These are phyloP conservation scores for Isurus oxyrinchus DNA, from an alignment of 2,113 vertebrate species.

Conservation along the genomic window DNA sequence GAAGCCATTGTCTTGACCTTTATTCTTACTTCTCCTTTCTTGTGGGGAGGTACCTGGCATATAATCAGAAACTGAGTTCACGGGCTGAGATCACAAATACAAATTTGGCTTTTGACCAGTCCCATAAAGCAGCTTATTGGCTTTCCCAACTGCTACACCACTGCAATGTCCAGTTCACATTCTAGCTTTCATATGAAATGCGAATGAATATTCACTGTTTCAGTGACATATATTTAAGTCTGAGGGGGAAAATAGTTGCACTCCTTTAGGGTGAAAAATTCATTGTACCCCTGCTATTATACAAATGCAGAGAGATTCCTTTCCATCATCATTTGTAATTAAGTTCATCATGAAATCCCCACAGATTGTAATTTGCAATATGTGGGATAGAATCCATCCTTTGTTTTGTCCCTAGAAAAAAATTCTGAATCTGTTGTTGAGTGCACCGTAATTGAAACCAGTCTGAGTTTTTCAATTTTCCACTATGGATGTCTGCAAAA, in stretches of 20 bases:
- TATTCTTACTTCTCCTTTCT: not conserved
- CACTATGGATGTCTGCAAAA: not conserved
- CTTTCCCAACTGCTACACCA: not conserved
- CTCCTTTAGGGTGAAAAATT: not conserved
- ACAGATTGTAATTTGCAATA: not conserved
- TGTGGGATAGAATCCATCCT: not conserved
- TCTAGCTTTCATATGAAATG: not conserved
- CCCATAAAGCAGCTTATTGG: not conserved
- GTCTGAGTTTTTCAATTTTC: conserved; percentile 9
- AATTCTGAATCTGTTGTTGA: not conserved
- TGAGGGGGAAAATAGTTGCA: not conserved
- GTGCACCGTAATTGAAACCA: not conserved
- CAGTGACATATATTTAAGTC: not conserved
- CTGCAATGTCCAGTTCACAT: not conserved
- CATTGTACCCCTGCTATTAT: not conserved
- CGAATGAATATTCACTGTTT: not conserved
- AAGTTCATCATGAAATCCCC: not conserved
- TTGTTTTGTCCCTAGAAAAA: not conserved
- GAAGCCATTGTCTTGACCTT: not conserved
- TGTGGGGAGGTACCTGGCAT: not conserved
- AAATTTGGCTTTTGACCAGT: not conserved
- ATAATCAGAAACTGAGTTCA: not conserved
- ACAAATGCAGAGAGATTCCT: not conserved
- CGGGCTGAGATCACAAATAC: not conserved
- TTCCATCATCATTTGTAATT: not conserved